Percentiles rank a stretch among this genome's conserved stretches.
These are phyloP conservation scores for Megaptera novaeangliae DNA, from an alignment of 2,113 vertebrate genomes.

Conservation along the genomic window DNA sequence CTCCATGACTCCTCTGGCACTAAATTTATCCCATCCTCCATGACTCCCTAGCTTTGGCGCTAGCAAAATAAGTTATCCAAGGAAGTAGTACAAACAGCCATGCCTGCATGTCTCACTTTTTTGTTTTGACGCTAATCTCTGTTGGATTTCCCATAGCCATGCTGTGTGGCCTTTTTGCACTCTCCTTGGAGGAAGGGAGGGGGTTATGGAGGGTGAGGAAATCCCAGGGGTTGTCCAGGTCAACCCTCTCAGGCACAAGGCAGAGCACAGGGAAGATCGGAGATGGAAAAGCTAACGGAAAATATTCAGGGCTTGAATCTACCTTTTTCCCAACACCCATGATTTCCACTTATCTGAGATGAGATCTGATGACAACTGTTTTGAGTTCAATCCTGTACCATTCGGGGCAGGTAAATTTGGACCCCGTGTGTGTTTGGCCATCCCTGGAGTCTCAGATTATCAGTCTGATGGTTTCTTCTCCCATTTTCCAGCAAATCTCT, in stretches of 20 bases:
- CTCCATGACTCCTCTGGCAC: neutral
- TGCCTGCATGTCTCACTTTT: neutral
- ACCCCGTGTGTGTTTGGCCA: neutral
- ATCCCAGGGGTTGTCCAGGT: no score
- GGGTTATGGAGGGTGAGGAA: neutral
- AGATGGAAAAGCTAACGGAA: neutral
- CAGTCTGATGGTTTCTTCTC: neutral
- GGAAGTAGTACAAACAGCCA: neutral
- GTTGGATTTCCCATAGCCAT: neutral
- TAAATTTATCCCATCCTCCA: neutral
- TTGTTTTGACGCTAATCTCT: neutral
- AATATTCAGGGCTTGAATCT: fast-evolving
- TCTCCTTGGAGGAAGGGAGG: neutral
- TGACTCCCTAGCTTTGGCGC: neutral
- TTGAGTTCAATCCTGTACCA: neutral
- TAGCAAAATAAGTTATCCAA: neutral
- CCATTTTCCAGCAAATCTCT: neutral
- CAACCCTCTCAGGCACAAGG: neutral
- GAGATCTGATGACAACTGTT: neutral
- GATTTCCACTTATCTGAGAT: neutral
- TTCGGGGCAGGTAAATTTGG: neutral
- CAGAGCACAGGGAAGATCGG: fast-evolving
- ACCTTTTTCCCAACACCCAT: neutral
- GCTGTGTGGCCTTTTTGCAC: neutral
- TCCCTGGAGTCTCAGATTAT: neutral